Evolutionary conservation across 2,888 invertebrate genomes (phyloP), one percentile per base, ranked within the genome.

Genomic region (Dicyrtoma fusca): DNA sequence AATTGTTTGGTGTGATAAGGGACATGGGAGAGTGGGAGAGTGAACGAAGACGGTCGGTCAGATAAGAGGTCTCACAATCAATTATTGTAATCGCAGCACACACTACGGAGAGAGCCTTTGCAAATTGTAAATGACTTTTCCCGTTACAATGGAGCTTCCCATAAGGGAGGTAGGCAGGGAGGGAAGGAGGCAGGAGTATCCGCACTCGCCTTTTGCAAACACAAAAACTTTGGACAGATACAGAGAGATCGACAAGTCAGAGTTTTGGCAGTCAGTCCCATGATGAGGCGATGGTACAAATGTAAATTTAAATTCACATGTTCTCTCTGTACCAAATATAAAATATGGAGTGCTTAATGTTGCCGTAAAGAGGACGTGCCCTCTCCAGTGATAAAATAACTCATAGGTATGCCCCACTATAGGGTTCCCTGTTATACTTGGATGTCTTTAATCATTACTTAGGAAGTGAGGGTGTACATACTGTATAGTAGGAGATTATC

Each of bases 71-170:
- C 34, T 34, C 34, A 34, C 34, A 34, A 34, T 34, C 34, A 34
- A 34, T 34, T 34, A 34, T 34, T 34, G 34, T 25, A 57, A 57
- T 57, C 57, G n/a, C 25, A 19, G 23, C 57, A 25, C 23, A 25
- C 23, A 57, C n/a, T n/a, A n/a, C 25, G 8, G 57, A 66, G 47
- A 49, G 65, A 53, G 11, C 21, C 51, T 21, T 61, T 66, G 53
- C 66, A 51, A 66, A 66, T 66, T 53, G 66, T 21, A 53, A 66
- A 53, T 66, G 66, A 66, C 66, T 66, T 66, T 64, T 66, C 66
- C 66, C 66, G 66, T 66, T 66, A 53, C 34, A 66, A 66, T 53
- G 42, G 53, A 25, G 66, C 51, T 34, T 66, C 66, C 53, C 66
- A n/a, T n/a, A n/a, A 66, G 53, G 34, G 53, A 53, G 65, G 59